A percentile compares a stretch with the other conserved stretches of the same genome.
These are phyloP conservation scores for Syngnathus rostellatus DNA, from an alignment of 2,797 vertebrate species.

Conservation along the genomic window DNA sequence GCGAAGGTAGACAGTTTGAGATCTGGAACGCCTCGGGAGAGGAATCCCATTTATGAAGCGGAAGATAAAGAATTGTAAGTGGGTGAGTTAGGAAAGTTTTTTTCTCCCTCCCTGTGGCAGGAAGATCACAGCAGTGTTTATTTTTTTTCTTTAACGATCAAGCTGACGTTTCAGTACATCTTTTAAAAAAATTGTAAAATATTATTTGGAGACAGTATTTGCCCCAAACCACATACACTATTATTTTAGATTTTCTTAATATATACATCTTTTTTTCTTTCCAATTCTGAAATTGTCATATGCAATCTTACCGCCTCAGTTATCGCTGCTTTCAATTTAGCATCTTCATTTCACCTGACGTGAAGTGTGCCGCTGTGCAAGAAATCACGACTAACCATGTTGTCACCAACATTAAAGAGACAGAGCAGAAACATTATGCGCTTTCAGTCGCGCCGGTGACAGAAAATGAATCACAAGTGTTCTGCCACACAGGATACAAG, in stretches of 20 bases:
- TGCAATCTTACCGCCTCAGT: no score
- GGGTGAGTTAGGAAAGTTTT: constrained; percentile 22
- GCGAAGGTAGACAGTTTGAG: constrained; percentile 32
- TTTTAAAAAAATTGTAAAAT: not conserved
- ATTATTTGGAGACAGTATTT: no score
- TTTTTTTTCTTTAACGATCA: not conserved
- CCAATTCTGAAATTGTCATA: no score
- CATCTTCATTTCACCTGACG: no score
- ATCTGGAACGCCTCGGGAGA: constrained; percentile 25
- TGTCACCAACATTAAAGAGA: not conserved
- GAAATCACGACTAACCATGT: not conserved
- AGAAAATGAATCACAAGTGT: constrained; percentile 16
- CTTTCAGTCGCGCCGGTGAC: constrained; percentile 14
- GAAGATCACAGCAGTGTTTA: not conserved
- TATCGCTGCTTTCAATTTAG: no score
- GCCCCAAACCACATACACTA: no score
- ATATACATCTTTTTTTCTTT: no score
- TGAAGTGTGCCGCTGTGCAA: not conserved
- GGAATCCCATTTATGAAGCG: constrained; percentile 31
- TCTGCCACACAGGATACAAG: constrained; percentile 19
- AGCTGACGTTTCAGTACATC: not conserved
- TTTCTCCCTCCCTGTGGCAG: not conserved
- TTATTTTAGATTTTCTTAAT: no score
- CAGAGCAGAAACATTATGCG: not conserved
- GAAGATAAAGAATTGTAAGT: constrained; percentile 35